Percentiles rank a stretch among this genome's conserved stretches.
Conservation (phyloP, 2,113 vertebrate species). For the Melanerpes aurifrons region DNA sequence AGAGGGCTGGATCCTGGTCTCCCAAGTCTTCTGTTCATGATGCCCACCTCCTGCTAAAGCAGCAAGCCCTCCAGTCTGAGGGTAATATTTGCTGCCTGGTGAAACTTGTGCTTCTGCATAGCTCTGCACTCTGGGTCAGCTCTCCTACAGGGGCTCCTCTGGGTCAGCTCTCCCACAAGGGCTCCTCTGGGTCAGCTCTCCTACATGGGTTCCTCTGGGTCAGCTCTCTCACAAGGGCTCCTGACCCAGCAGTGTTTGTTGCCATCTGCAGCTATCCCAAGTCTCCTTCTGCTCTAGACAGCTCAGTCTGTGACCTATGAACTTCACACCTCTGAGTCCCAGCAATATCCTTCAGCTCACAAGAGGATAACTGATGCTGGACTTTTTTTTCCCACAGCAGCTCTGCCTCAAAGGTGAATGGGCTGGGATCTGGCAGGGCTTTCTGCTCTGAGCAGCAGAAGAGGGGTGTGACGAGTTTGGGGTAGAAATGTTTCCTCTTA, state of each 20-base stretch:
- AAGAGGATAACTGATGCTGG: background rate
- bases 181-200: background rate
- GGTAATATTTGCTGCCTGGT: background rate
- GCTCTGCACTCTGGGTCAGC: background rate
- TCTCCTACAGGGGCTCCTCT: no score
- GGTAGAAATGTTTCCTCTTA: background rate
- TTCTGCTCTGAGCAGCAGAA: background rate
- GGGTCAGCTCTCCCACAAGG: no score
- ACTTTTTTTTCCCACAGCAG: background rate
- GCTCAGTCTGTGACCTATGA: background rate
- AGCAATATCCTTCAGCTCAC: background rate
- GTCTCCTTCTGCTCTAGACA: background rate
- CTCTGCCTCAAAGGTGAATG: background rate
- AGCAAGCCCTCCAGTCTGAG: background rate
- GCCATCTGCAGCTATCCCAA: background rate
- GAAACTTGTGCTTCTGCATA: background rate
- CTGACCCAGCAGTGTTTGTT: rapidly evolving
- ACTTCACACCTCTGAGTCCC: background rate
- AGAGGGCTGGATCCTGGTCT: background rate
- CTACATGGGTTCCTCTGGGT: no score
- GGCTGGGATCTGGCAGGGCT: background rate
- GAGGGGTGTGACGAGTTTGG: background rate
- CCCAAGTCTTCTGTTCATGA: background rate
- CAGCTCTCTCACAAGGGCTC: background rate
- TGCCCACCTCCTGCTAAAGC: background rate